Percentiles rank a stretch among this genome's conserved stretches.
Evolutionary conservation across 23 tunicate species (phyloP).

Genomic region (Oikopleura vanhoeffeni): DNA sequence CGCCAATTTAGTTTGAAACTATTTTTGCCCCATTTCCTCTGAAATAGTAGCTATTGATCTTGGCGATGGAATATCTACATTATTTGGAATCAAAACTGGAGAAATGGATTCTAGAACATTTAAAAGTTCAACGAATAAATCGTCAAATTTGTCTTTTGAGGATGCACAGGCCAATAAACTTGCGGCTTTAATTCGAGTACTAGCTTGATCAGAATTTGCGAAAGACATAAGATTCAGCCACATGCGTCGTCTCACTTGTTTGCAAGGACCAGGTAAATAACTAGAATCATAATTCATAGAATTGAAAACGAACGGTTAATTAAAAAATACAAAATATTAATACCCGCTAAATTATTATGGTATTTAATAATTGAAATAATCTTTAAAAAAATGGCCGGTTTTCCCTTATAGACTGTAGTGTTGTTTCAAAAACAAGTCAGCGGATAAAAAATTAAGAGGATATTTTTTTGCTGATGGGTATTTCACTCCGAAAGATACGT

Average conservation of each 20-base stretch:
- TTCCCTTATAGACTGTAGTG: no score
- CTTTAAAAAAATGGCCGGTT: no score
- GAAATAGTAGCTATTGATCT: not conserved
- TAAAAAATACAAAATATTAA: no score
- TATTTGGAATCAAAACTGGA: not conserved
- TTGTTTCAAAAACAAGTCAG: no score
- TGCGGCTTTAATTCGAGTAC: not conserved
- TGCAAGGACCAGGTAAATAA: not conserved
- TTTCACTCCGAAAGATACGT: no score
- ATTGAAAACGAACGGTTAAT: no score
- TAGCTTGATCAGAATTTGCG: not conserved
- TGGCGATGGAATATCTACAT: not conserved
- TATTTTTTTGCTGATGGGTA: no score
- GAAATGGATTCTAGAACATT: not conserved
- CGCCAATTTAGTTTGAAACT: no score
- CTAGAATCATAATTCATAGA: not conserved
- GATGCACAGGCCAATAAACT: not conserved
- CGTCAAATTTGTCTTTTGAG: constrained; percentile 1
- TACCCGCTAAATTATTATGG: no score
- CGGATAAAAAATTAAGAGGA: no score
- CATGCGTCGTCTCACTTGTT: not conserved
- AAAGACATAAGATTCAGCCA: not conserved
- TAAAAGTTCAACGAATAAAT: not conserved
- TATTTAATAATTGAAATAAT: no score
- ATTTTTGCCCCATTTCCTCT: no score